These are phyloP conservation scores for Phengaris alcon DNA, from an alignment of 2,888 invertebrate genomes.

Conservation along the genomic window DNA sequence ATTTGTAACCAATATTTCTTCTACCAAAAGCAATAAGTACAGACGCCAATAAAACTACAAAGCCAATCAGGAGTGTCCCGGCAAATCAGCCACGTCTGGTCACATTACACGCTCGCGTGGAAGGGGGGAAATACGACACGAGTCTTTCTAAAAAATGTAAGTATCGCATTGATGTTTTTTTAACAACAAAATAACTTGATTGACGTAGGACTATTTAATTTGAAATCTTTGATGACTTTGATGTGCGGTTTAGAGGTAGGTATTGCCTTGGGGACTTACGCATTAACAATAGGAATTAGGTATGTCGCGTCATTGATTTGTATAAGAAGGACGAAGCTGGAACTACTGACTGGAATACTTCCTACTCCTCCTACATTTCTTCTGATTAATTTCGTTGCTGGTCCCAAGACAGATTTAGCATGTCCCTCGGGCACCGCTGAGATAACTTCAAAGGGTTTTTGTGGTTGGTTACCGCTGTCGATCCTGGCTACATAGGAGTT, in stretches of 20 bases:
- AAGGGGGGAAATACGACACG: conserved; percentile 17
- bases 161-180: conserved; percentile 6
- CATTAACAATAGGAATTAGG: too few relatives aligned
- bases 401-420: too few relatives aligned
- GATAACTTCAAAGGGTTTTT: too few relatives aligned
- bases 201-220: background rate
- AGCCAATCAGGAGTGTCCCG: conserved; percentile 19
- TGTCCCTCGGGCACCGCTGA: too few relatives aligned
- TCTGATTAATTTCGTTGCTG: too few relatives aligned
- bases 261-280: background rate
- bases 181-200: background rate
- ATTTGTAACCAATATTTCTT: background rate
- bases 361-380: too few relatives aligned
- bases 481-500: too few relatives aligned
- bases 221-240: background rate
- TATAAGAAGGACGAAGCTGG: too few relatives aligned
- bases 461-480: too few relatives aligned
- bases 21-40: conserved; percentile 1
- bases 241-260: background rate
- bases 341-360: too few relatives aligned
- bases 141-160: background rate
- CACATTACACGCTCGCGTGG: conserved; percentile 15
- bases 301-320: too few relatives aligned
- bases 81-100: conserved; percentile 20
- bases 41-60: conserved; percentile 18